phyloP scores from a whole-genome alignment of 2,888 invertebrate species.

The Buathra laborator region DNA sequence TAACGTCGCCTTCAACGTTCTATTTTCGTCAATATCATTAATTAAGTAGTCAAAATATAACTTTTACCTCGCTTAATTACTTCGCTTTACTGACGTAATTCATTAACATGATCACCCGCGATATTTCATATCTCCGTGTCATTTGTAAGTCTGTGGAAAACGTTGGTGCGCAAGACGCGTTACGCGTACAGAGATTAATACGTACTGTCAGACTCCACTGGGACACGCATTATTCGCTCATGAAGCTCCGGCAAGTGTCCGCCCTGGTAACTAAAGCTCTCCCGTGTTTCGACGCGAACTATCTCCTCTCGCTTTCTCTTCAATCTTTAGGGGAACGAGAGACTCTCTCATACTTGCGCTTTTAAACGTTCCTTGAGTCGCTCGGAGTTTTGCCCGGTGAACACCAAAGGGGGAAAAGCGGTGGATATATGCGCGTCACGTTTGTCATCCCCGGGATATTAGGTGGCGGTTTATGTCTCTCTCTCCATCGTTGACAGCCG shows the following conservation, averaged over 20 bases:
- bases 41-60: conserved; percentile 35
- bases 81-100: conserved; percentile 42
- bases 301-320: conserved; percentile 27
- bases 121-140: conserved; percentile 54
- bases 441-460: conserved; percentile 81
- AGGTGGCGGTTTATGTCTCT: conserved; percentile 78
- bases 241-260: conserved; percentile 54
- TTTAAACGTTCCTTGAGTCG: conserved; percentile 52
- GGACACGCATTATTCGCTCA: conserved; percentile 62
- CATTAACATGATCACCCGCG: conserved; percentile 43
- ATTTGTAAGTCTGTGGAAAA: conserved; percentile 25
- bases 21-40: conserved; percentile 42
- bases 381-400: conserved; percentile 41
- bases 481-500: conserved; percentile 67
- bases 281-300: conserved; percentile 1
- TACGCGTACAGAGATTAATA: conserved; percentile 44
- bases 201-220: conserved; percentile 48
- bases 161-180: conserved; percentile 1
- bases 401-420: conserved; percentile 69
- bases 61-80: conserved; percentile 17
- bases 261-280: conserved; percentile 18
- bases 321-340: not conserved
- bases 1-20: not conserved
- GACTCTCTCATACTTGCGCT: conserved; percentile 20
- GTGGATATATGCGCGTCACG: conserved; percentile 73